Conservation (phyloP, 1,140 invertebrate species). For the Belonocnema kinseyi region DNA sequence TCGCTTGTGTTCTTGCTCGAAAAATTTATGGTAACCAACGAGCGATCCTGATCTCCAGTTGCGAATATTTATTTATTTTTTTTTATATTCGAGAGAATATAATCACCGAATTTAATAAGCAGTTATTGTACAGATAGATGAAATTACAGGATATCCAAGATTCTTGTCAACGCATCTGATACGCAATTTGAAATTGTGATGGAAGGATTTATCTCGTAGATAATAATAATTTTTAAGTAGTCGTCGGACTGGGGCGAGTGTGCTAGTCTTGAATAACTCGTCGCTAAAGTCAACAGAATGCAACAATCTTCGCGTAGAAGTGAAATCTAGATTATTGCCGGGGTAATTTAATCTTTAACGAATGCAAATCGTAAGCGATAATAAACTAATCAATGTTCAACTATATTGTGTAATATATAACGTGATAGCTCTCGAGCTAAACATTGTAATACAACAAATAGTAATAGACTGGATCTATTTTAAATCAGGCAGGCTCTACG, state of each 20-base stretch:
- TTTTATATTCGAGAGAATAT: conserved; percentile 15
- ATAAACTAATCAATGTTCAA: conserved; percentile 32
- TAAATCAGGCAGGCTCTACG: background rate
- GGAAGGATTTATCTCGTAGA: conserved; percentile 10
- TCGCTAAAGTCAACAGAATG: conserved; percentile 64
- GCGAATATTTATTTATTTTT: conserved; percentile 29
- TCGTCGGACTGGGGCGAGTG: conserved; percentile 53
- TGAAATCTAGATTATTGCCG: conserved; percentile 31
- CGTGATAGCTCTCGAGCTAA: background rate
- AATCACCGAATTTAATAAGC: conserved; percentile 9
- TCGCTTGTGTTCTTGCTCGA: conserved; percentile 18
- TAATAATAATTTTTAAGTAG: conserved; percentile 16
- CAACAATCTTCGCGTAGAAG: conserved; percentile 58
- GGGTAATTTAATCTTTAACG: background rate
- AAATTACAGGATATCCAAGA: background rate
- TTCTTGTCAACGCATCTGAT: background rate
- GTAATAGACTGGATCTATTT: background rate
- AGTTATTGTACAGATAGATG: conserved; percentile 19
- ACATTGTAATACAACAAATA: conserved; percentile 5
- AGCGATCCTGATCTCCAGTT: conserved; percentile 4
- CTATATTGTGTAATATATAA: conserved; percentile 12
- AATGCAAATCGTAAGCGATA: conserved; percentile 25
- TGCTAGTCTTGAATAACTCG: conserved; percentile 64
- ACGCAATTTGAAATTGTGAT: conserved; percentile 9
- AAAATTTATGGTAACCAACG: conserved; percentile 15